These are phyloP conservation scores for Sardina pilchardus DNA, from an alignment of 2,113 vertebrate genomes.

Conservation along the genomic window DNA sequence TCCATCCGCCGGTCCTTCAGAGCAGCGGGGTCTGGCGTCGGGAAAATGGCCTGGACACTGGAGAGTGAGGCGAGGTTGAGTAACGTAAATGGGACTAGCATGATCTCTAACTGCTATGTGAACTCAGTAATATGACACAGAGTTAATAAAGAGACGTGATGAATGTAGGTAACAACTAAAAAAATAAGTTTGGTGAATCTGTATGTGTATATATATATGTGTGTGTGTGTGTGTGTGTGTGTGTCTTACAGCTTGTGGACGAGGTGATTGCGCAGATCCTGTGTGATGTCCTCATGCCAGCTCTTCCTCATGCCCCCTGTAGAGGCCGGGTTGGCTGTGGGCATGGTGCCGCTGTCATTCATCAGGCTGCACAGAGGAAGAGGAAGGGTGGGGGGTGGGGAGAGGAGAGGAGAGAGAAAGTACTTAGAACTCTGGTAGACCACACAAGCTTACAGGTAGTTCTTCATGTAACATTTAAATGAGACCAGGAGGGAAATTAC, in stretches of 20 bases:
- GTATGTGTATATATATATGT: slow-evolving; percentile 12
- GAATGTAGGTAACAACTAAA: neutral
- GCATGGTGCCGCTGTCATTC: slow-evolving; percentile 83
- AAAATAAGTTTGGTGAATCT: neutral
- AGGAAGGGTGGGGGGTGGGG: neutral
- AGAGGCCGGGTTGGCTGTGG: slow-evolving; percentile 86
- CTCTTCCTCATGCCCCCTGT: slow-evolving; percentile 88
- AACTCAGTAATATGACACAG: neutral
- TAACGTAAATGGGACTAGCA: neutral
- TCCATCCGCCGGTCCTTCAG: slow-evolving; percentile 97
- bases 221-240: neutral
- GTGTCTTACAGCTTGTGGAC: slow-evolving; percentile 93
- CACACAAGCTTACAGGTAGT: too few relatives aligned
- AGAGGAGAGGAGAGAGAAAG: slow-evolving; percentile 60
- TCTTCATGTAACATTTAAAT: too few relatives aligned
- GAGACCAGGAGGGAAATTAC: too few relatives aligned
- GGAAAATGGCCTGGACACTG: slow-evolving; percentile 98
- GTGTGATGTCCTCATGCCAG: slow-evolving; percentile 95
- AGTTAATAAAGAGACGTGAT: neutral
- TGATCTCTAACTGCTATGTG: too few relatives aligned
- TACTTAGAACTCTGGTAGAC: too few relatives aligned
- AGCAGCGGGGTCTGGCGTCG: slow-evolving; percentile 94
- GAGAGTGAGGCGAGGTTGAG: neutral
- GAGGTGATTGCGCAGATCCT: slow-evolving; percentile 93
- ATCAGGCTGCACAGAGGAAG: slow-evolving; percentile 69